Base-by-base conservation (phyloP, 2,888 invertebrate genomes). In the Limenitis camilla region DNA sequence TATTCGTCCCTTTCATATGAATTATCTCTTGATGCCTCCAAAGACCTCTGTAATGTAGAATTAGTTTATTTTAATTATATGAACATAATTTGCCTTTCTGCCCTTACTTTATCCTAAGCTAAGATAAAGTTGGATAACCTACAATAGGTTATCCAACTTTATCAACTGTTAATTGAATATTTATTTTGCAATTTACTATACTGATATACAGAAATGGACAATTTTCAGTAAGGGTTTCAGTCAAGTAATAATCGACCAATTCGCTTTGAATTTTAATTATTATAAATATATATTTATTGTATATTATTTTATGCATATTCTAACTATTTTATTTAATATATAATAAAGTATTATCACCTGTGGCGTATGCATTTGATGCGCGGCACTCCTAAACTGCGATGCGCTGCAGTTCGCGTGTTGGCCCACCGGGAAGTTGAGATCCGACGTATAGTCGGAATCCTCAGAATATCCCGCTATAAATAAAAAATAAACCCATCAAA, bases 381-480 rank as follows among this genome's bases (percentile, higher is more conserved):
- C 94, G 40, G 92, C 93, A 46, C 90, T 90, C 58, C 93, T 89
- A 79, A 94, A 95, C 88, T 97, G 97, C 55, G 96, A 96, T 29
- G 95, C 96, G 55, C 96, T 96, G 73, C 94, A 94, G 88, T 97
- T 97, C 68, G 96, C 92, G 76, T 96, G 95, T 76, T 94, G 94
- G 57, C 92, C 93, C 70, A 95, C 92, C 47, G 97, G 97, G 88
- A 94, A 97, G 89, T 97, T 97, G 71, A 97, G 92, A 85, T 98
- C 98, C 59, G 96, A 96, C 58, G 97, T 98, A 87, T 98, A 98
- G 88, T 98, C 98, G 67, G 96, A 96, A 84, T 98, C 97, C 86
- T 98, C 98, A 46, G 97, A 97, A 80, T 97, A 95, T 55, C 97
- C 96, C 78, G 96, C 96, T 95, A 90, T 67, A 58, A 58, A 45